Evolutionary conservation across 2,797 vertebrate genomes (phyloP).

Genomic region (Spizella passerina): DNA sequence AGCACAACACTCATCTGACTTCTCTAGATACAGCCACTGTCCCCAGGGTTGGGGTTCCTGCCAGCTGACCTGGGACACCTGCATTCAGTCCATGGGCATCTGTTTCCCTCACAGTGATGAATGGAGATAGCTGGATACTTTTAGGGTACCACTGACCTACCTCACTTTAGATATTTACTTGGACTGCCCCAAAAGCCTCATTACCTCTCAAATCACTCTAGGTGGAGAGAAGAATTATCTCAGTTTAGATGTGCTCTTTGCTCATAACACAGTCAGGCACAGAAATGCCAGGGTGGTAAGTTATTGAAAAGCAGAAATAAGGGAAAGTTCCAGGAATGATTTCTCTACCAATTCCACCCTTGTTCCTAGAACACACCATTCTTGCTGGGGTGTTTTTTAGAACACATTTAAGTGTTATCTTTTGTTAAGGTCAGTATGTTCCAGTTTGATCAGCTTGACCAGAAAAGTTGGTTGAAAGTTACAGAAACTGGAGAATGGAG

Average conservation of each 20-base stretch:
- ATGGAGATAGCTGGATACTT: not conserved
- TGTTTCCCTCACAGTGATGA: not conserved
- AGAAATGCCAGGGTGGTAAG: not conserved
- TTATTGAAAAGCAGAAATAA: not conserved
- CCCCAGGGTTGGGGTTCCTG: not conserved
- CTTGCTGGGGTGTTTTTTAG: not conserved
- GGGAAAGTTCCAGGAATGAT: not conserved
- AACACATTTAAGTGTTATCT: not conserved
- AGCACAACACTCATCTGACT: not conserved
- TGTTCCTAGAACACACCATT: not conserved
- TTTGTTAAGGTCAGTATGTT: not conserved
- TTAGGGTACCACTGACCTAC: not conserved
- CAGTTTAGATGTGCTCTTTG: not conserved
- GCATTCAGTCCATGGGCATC: not conserved
- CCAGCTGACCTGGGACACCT: not conserved
- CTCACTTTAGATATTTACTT: not conserved
- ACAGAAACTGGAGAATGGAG: not conserved
- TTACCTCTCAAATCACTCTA: not conserved
- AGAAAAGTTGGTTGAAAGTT: not conserved
- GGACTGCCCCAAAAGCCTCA: not conserved
- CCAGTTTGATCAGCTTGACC: not conserved
- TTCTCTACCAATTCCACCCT: not conserved
- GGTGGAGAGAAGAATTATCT: not conserved
- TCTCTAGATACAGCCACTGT: not conserved
- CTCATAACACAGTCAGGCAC: accelerated